phyloP scores from a whole-genome alignment of 2,797 vertebrate genomes.

The Pterois miles region DNA sequence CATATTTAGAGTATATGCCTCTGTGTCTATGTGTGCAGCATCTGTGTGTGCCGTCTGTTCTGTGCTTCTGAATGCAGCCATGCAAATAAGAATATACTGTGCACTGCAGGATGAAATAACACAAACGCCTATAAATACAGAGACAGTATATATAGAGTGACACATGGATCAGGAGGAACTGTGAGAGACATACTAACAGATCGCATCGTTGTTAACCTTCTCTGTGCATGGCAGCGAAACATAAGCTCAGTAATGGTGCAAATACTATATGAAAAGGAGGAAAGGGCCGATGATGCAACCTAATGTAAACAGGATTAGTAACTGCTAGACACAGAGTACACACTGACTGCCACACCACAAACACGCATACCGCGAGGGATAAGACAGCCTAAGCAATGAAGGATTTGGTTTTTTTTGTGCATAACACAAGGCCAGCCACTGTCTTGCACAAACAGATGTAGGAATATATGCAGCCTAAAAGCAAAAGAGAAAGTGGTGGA shows the following conservation, averaged over 20 bases:
- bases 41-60: slow-evolving; percentile 28
- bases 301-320: slow-evolving; percentile 43
- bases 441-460: slow-evolving; percentile 6
- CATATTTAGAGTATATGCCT: not conserved
- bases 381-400: not conserved
- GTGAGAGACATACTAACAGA: not conserved
- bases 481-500: not conserved
- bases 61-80: slow-evolving; percentile 22
- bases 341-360: slow-evolving; percentile 6
- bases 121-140: slow-evolving; percentile 14
- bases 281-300: slow-evolving; percentile 36
- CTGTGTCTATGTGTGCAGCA: slow-evolving; percentile 17
- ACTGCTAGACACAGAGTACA: slow-evolving; percentile 27
- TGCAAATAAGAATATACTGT: slow-evolving; percentile 9
- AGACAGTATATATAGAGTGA: not conserved
- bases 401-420: not conserved
- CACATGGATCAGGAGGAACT: not conserved
- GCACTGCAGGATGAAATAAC: slow-evolving; percentile 17
- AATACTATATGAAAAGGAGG: slow-evolving; percentile 2
- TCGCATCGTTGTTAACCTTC: not conserved
- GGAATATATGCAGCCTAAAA: not conserved
- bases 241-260: not conserved
- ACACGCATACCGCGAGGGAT: not conserved
- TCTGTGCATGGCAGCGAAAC: not conserved
- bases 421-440: not conserved